Percentiles rank a stretch among this genome's conserved stretches.
phyloP scores from a whole-genome alignment of 1,140 invertebrate species.

The Drosophila teissieri region DNA sequence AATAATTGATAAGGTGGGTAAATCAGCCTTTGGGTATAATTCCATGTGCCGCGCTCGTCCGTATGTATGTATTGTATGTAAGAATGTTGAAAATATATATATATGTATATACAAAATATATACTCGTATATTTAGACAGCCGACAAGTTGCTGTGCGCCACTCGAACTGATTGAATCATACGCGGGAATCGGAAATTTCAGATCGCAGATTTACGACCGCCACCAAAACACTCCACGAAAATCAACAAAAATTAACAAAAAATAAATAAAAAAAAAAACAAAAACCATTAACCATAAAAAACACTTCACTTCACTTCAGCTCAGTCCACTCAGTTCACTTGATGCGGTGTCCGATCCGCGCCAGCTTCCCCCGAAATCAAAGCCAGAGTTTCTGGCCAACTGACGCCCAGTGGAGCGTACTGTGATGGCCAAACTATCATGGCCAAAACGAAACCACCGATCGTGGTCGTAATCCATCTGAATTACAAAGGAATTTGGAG shows the following conservation, averaged over 20 bases:
- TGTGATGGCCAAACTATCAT: not conserved
- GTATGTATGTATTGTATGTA: not conserved
- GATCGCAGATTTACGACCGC: conserved; percentile 37
- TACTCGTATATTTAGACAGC: conserved; percentile 21
- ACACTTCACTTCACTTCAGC: conserved; percentile 7
- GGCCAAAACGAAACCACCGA: not conserved
- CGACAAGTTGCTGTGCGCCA: conserved; percentile 43
- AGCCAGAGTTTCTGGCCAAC: not conserved
- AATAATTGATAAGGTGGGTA: conserved; percentile 53
- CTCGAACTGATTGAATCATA: conserved; percentile 52
- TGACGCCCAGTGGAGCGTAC: not conserved
- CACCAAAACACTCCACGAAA: not conserved
- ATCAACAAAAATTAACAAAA: no score
- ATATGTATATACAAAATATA: not conserved
- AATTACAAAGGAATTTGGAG: conserved; percentile 18
- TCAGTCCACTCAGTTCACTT: not conserved
- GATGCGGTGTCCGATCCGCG: not conserved
- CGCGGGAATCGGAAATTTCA: conserved; percentile 13
- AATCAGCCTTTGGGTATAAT: conserved; percentile 20
- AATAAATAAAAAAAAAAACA: no score
- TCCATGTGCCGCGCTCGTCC: conserved; percentile 11
- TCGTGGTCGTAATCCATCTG: not conserved
- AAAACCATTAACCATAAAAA: not conserved
- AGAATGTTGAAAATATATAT: not conserved
- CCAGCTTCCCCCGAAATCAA: conserved; percentile 2